Percentiles rank a stretch among this genome's conserved stretches.
phyloP scores from a whole-genome alignment of 2,888 invertebrate species.

The Elgonia sp. region DNA sequence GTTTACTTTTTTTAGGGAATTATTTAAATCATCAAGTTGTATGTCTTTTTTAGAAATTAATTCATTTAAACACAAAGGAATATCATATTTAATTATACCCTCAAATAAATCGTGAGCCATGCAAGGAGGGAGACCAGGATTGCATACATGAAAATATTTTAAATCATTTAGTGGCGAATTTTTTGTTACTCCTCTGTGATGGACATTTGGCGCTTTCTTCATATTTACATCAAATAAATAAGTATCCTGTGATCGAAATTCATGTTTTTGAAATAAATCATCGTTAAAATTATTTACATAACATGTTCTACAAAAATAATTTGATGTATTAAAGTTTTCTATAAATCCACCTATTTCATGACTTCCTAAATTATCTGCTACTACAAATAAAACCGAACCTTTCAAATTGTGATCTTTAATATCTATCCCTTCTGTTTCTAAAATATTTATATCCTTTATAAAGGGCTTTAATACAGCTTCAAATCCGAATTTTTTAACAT shows the following conservation, averaged over 20 bases:
- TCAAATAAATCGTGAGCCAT: slow-evolving; percentile 78
- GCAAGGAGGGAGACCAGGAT: slow-evolving; percentile 70
- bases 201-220: slow-evolving; percentile 27
- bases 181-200: slow-evolving; percentile 69
- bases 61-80: slow-evolving; percentile 72
- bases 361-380: no score
- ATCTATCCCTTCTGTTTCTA: no score
- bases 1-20: not conserved
- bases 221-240: slow-evolving; percentile 18
- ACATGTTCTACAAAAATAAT: slow-evolving; percentile 79
- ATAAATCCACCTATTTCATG: slow-evolving; percentile 68
- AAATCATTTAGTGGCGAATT: slow-evolving; percentile 24
- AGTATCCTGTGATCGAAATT: slow-evolving; percentile 6
- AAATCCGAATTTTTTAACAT: slow-evolving; percentile 78
- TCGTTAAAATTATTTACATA: slow-evolving; percentile 38
- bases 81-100: slow-evolving; percentile 73
- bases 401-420: no score
- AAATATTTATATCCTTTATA: not conserved
- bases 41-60: slow-evolving; percentile 45
- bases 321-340: slow-evolving; percentile 77
- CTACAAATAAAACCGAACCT: no score
- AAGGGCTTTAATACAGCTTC: slow-evolving; percentile 73
- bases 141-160: slow-evolving; percentile 76
- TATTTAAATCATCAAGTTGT: slow-evolving; percentile 17
- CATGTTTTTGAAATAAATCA: slow-evolving; percentile 7